phyloP scores from a whole-genome alignment of 2,113 vertebrate species.

The Pedetes capensis region DNA sequence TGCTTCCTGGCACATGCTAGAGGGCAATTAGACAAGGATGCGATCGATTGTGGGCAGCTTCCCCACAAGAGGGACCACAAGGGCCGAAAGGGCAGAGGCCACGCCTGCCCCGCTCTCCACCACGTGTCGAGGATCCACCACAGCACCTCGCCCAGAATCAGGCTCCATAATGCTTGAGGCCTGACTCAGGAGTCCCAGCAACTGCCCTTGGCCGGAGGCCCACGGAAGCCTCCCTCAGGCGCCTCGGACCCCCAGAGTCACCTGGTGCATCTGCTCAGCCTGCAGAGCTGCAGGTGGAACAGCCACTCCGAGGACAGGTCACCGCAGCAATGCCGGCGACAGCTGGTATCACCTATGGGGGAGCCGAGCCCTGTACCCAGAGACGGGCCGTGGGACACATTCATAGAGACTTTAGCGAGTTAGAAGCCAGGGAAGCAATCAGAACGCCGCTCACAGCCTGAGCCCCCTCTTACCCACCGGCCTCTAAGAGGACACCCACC shows the following conservation, averaged over 20 bases:
- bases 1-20: background rate
- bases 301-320: background rate
- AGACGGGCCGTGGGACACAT: rapidly evolving
- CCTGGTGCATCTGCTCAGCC: background rate
- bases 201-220: background rate
- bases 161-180: background rate
- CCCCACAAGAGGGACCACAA: background rate
- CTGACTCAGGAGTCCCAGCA: background rate
- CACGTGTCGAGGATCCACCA: background rate
- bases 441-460: too few species aligned
- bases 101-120: background rate
- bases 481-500: background rate
- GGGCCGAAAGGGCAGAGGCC: background rate
- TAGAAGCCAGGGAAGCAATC: background rate
- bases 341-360: rapidly evolving
- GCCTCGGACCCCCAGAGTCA: background rate
- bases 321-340: background rate
- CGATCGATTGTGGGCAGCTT: background rate
- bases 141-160: background rate
- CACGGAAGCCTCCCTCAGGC: background rate
- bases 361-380: background rate
- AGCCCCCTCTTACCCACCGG: background rate
- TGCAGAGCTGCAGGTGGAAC: too few species aligned
- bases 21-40: background rate
- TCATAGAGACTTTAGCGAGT: background rate